Conservation (phyloP, 1,140 invertebrate species). For the Polypedilum vanderplanki region DNA sequence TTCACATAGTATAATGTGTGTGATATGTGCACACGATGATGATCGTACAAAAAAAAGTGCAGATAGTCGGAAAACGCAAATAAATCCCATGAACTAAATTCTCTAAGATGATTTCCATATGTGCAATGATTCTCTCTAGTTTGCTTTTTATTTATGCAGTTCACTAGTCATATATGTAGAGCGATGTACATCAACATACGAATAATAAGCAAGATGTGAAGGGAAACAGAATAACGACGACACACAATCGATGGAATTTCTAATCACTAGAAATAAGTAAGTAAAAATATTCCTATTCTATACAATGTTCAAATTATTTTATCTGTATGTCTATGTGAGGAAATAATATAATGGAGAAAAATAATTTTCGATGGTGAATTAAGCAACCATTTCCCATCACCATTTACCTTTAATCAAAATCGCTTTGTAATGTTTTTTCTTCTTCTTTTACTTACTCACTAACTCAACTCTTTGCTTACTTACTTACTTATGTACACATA, state of each 20-base stretch:
- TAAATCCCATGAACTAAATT: slow-evolving; percentile 23
- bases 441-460: background rate
- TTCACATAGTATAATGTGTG: background rate
- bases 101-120: slow-evolving; percentile 25
- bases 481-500: background rate
- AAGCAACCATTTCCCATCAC: slow-evolving; percentile 10
- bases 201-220: too few species aligned
- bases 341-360: slow-evolving; percentile 10
- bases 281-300: too few species aligned
- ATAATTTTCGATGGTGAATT: slow-evolving; percentile 1
- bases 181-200: background rate
- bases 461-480: background rate
- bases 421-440: slow-evolving; percentile 12
- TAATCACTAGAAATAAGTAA: too few species aligned
- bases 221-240: too few species aligned
- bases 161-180: slow-evolving; percentile 3
- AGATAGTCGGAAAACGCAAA: background rate
- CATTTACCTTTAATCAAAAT: slow-evolving; percentile 19
- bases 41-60: background rate
- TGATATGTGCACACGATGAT: slow-evolving; percentile 1
- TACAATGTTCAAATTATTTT: too few species aligned
- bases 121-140: background rate
- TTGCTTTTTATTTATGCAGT: slow-evolving; percentile 24
- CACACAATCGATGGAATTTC: too few species aligned
- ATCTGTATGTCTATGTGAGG: background rate